Conservation (phyloP, 1,140 invertebrate species). For the Rhyzopertha dominica region DNA sequence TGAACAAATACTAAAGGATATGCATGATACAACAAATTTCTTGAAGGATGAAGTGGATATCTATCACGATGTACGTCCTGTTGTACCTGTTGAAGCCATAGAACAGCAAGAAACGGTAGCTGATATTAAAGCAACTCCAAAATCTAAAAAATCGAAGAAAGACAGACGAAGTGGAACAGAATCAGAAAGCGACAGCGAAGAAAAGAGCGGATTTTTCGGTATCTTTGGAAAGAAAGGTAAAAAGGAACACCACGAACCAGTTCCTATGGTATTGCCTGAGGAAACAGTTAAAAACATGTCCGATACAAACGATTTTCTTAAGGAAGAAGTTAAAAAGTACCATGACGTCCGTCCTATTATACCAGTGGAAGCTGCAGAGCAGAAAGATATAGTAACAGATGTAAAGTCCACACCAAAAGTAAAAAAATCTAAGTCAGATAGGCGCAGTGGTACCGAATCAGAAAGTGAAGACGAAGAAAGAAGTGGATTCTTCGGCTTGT, state of each 20-base stretch:
- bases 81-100: neutral
- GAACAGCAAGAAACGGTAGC: conserved; percentile 8
- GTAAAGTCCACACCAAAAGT: neutral
- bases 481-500: conserved; percentile 19
- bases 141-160: conserved; percentile 1
- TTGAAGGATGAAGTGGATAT: conserved; percentile 21
- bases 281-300: conserved; percentile 10
- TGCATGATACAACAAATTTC: conserved; percentile 20
- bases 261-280: neutral
- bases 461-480: conserved; percentile 21
- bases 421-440: conserved; percentile 7
- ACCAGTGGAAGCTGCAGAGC: neutral
- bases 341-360: conserved; percentile 18
- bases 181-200: conserved; percentile 2
- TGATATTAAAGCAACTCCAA: conserved; percentile 2
- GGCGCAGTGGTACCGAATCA: neutral
- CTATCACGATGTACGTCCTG: conserved; percentile 20
- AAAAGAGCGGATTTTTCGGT: conserved; percentile 10
- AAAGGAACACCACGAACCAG: neutral
- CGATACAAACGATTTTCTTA: conserved; percentile 17
- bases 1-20: conserved; percentile 13
- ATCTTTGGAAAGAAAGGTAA: conserved; percentile 11
- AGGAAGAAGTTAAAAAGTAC: conserved; percentile 24
- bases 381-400: neutral
- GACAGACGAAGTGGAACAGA: conserved; percentile 8